Evolutionary conservation across 2,113 vertebrate species (phyloP).

Genomic region (Sterrhoptilus dennistouni): DNA sequence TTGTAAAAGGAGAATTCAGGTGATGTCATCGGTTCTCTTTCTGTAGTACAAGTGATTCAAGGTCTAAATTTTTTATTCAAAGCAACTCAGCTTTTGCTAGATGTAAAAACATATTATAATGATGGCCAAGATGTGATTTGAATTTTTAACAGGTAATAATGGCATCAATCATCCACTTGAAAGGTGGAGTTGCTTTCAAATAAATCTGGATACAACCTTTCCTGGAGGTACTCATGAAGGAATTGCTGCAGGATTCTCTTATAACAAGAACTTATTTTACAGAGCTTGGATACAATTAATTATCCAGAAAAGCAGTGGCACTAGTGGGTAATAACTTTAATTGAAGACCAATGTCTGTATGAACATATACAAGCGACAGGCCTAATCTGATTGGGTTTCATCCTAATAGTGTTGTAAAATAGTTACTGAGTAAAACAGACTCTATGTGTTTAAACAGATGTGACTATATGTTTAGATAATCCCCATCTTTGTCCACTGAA

Average conservation of each 20-base stretch:
- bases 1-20: background rate
- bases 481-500: background rate
- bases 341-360: background rate
- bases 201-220: background rate
- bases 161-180: background rate
- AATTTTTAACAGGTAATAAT: background rate
- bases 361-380: background rate
- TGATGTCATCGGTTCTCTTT: background rate
- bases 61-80: background rate
- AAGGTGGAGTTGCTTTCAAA: background rate
- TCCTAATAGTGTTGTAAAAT: background rate
- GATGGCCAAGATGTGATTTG: background rate
- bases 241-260: background rate
- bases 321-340: background rate
- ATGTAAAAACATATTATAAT: background rate
- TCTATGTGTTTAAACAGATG: background rate
- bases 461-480: background rate
- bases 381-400: background rate
- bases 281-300: background rate
- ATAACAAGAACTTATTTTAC: background rate
- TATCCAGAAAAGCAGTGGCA: background rate
- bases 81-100: background rate
- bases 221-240: background rate
- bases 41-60: background rate
- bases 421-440: background rate